A percentile compares a stretch with the other conserved stretches of the same genome.
Conservation (phyloP, 2,113 vertebrate species). For the Corythaixoides concolor region DNA sequence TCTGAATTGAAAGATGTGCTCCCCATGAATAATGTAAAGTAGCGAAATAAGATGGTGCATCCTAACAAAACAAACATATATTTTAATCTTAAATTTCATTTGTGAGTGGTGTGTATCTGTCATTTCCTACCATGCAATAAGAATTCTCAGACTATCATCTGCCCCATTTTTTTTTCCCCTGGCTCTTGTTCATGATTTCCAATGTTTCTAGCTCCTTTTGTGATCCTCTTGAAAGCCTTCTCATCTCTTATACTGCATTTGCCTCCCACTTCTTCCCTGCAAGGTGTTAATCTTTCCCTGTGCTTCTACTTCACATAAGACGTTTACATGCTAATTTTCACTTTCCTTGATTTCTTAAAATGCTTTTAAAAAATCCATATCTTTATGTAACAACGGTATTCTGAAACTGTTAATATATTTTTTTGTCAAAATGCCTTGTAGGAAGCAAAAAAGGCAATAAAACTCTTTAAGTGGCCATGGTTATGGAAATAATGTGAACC, state of each 20-base stretch:
- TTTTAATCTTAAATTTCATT: not conserved
- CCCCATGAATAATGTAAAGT: not conserved
- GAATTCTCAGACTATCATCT: not conserved
- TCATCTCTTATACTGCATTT: not conserved
- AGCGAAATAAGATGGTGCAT: not conserved
- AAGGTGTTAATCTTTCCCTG: conserved; percentile 26
- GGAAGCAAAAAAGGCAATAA: not conserved
- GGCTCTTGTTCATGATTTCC: not conserved
- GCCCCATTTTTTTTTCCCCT: not conserved
- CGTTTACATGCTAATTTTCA: not conserved
- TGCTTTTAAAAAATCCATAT: not conserved
- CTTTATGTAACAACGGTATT: not conserved
- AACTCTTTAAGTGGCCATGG: not conserved
- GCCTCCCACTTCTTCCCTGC: conserved; percentile 6
- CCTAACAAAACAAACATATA: not conserved
- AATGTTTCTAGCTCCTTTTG: conserved; percentile 7
- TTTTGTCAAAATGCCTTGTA: not conserved
- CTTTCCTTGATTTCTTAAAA: conserved; percentile 19
- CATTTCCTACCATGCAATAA: not conserved
- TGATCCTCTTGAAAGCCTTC: not conserved
- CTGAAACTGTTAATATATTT: not conserved
- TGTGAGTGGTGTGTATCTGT: not conserved
- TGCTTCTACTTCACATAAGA: not conserved
- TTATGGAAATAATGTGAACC: not conserved
- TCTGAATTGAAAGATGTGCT: not conserved